Evolutionary conservation across 35 echinoderm and acorn worm species (phyloP).

Genomic region (Ophiothrix spiculata): DNA sequence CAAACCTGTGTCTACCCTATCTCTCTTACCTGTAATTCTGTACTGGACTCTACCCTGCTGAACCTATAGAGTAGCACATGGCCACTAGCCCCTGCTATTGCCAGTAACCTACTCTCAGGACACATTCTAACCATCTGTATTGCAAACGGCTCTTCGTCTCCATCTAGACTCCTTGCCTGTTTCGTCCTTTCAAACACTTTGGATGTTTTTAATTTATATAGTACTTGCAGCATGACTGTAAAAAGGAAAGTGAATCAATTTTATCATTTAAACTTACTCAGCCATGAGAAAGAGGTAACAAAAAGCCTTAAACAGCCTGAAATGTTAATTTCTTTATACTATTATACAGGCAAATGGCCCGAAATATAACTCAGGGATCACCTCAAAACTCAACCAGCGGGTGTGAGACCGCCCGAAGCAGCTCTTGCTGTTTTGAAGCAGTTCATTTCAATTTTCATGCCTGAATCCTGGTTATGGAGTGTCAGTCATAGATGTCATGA

Average conservation of each 20-base stretch:
- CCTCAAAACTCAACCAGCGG: no score
- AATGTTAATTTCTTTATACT: no score
- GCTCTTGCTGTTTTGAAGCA: no score
- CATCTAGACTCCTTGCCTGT: slow-evolving; percentile 85
- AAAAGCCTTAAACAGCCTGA: neutral
- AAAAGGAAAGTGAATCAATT: neutral
- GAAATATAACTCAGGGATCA: no score
- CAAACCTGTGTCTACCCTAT: no score
- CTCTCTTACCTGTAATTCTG: no score
- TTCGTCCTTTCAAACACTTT: slow-evolving; percentile 97
- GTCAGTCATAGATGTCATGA: no score
- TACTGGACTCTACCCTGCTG: no score
- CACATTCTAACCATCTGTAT: slow-evolving; percentile 92
- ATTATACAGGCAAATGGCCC: no score
- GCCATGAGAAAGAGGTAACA: neutral
- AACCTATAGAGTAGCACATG: slow-evolving; percentile 87
- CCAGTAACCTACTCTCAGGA: slow-evolving; percentile 72
- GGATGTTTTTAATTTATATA: slow-evolving; percentile 95
- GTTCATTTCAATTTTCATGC: no score
- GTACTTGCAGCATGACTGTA: slow-evolving; percentile 89
- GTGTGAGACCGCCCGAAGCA: no score
- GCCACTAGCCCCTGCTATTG: slow-evolving; percentile 87
- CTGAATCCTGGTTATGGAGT: no score
- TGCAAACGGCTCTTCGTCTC: slow-evolving; percentile 88
- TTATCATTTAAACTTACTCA: neutral